Evolutionary conservation across 1,140 invertebrate species (phyloP), one percentile per base, ranked within the genome.

Genomic region (Elymnias hypermnestra): DNA sequence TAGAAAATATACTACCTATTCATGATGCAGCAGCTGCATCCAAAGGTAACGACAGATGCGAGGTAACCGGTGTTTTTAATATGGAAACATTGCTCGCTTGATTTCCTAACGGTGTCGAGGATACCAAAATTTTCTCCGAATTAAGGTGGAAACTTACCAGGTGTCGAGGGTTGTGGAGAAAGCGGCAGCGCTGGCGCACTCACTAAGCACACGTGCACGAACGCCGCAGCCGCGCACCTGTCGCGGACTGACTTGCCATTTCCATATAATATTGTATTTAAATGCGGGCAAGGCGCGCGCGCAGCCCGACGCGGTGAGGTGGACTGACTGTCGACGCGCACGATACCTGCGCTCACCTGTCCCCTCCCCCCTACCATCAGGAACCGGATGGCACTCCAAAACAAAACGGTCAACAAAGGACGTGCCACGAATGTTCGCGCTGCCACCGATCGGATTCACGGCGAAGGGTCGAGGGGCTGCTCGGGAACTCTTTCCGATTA

Each of bases 371-470:
- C 72, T 63, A 65, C 74, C 67, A 74, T 69, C 65, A 77, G 76
- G 75, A 83, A 83, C 79, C 76, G 76, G 76, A 83, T 82, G 79
- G 75, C 74, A 69, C 72, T 83, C 75, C 79, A 83, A 83, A 81
- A 83, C 79, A 83, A 83, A 83, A 81, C 76, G 72, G 73, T 77
- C 75, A 79, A 83, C 79, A 78, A 79, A 83, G 76, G 79, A 83
- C 73, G 72, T 83, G 79, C 76, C 76, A 77, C 74, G 65, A 77
- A 81, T 81, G 79, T 81, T 77, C 76, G 72, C 78, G 69, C 70
- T 73, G 70, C 72, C 72, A 65, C 73, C 73, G 64, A 57, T 53
- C 62, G 63, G 57, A 55, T 63, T 49, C 61, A 59, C 56, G 29
- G 54, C 45, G 62, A 59, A 69, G 69, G 71, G 75, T 69, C 72